Conservation (phyloP, 2,113 vertebrate genomes). For the Verasper variegatus region DNA sequence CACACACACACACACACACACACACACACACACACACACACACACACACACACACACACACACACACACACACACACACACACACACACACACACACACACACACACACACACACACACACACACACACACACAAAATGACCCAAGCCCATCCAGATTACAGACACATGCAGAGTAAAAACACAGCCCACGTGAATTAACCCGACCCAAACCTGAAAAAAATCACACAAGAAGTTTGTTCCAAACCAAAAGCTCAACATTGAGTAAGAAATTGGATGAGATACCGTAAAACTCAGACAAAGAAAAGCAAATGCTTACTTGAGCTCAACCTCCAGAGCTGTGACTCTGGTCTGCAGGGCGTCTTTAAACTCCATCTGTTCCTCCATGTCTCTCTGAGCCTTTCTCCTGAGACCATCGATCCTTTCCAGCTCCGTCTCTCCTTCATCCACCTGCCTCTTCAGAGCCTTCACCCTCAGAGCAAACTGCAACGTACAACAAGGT, state of each 20-base stretch:
- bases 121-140: too few species aligned
- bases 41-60: too few species aligned
- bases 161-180: too few species aligned
- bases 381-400: constrained; percentile 93
- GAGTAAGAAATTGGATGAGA: constrained; percentile 32
- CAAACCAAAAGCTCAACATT: constrained; percentile 7
- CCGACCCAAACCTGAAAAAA: too few species aligned
- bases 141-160: too few species aligned
- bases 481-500: constrained; percentile 73
- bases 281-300: not conserved
- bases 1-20: too few species aligned
- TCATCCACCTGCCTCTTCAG: constrained; percentile 95
- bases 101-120: too few species aligned
- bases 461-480: constrained; percentile 91
- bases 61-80: too few species aligned
- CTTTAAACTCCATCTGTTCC: constrained; percentile 91
- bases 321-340: constrained; percentile 90
- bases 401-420: constrained; percentile 87
- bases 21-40: too few species aligned
- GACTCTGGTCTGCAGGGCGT: constrained; percentile 88
- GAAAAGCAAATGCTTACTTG: constrained; percentile 80
- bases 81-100: too few species aligned
- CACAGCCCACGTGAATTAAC: too few species aligned
- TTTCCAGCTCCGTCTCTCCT: constrained; percentile 92
- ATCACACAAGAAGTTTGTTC: not conserved